A percentile compares a stretch with the other conserved stretches of the same genome.
phyloP scores from a whole-genome alignment of 2,888 invertebrate genomes.

The Erebia ligea region DNA sequence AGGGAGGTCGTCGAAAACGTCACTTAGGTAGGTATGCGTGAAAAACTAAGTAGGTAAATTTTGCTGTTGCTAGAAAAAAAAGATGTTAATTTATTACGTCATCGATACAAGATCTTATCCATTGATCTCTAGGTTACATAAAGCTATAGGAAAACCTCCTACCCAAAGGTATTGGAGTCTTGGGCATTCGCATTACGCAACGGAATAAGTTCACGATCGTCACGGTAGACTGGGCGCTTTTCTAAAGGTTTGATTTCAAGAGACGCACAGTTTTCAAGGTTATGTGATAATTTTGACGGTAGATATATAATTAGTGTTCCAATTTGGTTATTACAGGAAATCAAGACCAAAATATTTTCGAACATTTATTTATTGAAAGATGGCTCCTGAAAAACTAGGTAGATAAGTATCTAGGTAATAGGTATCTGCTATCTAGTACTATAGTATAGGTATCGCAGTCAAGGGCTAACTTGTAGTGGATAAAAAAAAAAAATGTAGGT shows the following conservation, averaged over 20 bases:
- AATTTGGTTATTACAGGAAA: not conserved
- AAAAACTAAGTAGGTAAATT: too few species aligned
- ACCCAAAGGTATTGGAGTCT: constrained; percentile 32
- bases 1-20: too few species aligned
- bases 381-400: too few species aligned
- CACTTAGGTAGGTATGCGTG: too few species aligned
- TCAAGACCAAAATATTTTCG: not conserved
- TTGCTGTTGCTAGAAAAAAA: not conserved
- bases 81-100: not conserved
- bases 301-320: constrained; percentile 1
- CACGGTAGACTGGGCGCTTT: constrained; percentile 67
- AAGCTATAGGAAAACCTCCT: not conserved
- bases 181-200: constrained; percentile 38
- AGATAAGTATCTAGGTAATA: too few species aligned
- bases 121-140: constrained; percentile 4
- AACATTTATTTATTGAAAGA: not conserved
- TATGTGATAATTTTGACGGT: constrained; percentile 40
- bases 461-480: too few species aligned
- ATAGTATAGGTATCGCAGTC: too few species aligned
- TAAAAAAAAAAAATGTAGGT: too few species aligned
- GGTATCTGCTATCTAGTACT: too few species aligned
- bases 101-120: not conserved
- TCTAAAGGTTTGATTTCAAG: constrained; percentile 73
- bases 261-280: constrained; percentile 70
- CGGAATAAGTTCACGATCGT: constrained; percentile 77